Evolutionary conservation across 2,797 vertebrate species (phyloP).

Genomic region (Peromyscus melanophrys): DNA sequence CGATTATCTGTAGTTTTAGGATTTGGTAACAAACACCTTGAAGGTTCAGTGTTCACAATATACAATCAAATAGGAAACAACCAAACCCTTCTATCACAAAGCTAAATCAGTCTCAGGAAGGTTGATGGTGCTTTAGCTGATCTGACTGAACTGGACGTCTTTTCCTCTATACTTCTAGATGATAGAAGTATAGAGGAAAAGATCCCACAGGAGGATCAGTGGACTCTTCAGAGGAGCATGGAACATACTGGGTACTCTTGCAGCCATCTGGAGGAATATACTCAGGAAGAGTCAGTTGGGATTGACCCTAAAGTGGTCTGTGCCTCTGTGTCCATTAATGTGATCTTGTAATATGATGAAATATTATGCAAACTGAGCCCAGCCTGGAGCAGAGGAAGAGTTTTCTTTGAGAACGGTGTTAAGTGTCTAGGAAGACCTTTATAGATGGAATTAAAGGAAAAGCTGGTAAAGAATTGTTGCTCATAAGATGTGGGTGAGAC

Average conservation of each 20-base stretch:
- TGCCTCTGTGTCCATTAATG: not conserved
- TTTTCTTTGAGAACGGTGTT: constrained; percentile 20
- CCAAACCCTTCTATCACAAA: not conserved
- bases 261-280: not conserved
- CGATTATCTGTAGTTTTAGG: not conserved
- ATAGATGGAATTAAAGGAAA: not conserved
- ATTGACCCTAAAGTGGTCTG: not conserved
- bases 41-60: not conserved
- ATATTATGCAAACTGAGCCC: not conserved
- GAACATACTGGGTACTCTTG: not conserved
- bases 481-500: not conserved
- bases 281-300: not conserved
- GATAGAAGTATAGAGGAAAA: not conserved
- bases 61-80: constrained; percentile 3
- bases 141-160: not conserved
- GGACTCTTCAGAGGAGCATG: not conserved
- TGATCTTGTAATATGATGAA: not conserved
- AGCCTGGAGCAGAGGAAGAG: not conserved
- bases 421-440: not conserved
- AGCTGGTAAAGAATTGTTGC: not conserved
- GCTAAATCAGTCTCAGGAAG: not conserved
- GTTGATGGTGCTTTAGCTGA: not conserved
- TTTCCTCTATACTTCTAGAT: not conserved
- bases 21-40: not conserved
- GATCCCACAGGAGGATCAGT: accelerated